phyloP scores from a whole-genome alignment of 2,888 invertebrate genomes.

The Creontiades dilutus region DNA sequence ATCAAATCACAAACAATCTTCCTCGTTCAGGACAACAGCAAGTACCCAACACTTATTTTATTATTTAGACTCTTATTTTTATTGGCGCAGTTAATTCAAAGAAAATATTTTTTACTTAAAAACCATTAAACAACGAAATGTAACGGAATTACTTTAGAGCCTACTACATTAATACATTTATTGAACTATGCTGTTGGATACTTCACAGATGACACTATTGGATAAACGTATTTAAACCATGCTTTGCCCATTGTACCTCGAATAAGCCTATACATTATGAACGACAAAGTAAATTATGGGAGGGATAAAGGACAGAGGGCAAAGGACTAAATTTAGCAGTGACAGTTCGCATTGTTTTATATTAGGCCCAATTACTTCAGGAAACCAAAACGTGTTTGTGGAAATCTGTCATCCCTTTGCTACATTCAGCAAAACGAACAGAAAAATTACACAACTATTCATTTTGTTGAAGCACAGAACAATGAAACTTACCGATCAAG shows the following conservation, averaged over 20 bases:
- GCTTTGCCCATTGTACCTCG: constrained; percentile 28
- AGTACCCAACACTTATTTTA: too few species aligned
- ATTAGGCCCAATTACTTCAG: neutral
- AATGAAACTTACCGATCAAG: neutral
- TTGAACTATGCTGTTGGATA: too few species aligned
- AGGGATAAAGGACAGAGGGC: neutral
- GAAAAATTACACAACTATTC: neutral
- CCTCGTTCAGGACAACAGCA: too few species aligned
- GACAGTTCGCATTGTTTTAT: neutral
- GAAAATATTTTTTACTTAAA: too few species aligned
- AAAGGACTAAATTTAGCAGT: neutral
- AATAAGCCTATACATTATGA: neutral
- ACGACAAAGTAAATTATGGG: neutral
- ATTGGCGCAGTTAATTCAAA: too few species aligned
- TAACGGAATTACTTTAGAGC: too few species aligned
- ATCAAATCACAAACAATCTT: too few species aligned
- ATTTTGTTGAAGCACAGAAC: neutral
- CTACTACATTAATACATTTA: too few species aligned
- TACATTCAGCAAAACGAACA: neutral
- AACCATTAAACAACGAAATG: too few species aligned
- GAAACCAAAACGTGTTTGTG: neutral
- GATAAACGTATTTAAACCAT: neutral
- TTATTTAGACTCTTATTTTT: too few species aligned
- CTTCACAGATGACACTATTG: too few species aligned
- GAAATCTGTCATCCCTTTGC: neutral